Percentiles rank a stretch among this genome's conserved stretches.
These are phyloP conservation scores for Anthoscopus minutus DNA, from an alignment of 2,113 vertebrate genomes.

Conservation along the genomic window DNA sequence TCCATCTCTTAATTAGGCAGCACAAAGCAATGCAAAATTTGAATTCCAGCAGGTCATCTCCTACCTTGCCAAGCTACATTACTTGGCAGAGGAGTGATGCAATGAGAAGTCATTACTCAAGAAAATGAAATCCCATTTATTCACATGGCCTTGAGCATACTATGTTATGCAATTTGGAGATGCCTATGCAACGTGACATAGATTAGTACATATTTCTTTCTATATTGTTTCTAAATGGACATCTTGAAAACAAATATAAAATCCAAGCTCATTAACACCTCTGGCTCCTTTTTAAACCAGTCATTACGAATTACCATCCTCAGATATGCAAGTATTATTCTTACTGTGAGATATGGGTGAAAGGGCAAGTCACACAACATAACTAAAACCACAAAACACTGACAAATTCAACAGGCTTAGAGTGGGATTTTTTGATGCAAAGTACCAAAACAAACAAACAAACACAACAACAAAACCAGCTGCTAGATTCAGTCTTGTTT, in stretches of 20 bases:
- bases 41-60: slow-evolving; percentile 35
- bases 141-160: not conserved
- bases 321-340: not conserved
- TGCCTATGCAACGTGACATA: slow-evolving; percentile 12
- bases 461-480: not conserved
- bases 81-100: slow-evolving; percentile 5
- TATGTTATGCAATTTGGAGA: not conserved
- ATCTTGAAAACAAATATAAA: not conserved
- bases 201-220: not conserved
- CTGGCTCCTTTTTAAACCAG: not conserved
- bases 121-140: slow-evolving; percentile 44
- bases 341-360: not conserved
- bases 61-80: slow-evolving; percentile 17
- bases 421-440: not conserved
- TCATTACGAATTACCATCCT: not conserved
- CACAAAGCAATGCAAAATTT: not conserved
- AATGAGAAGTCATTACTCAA: slow-evolving; percentile 27
- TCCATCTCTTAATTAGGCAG: not conserved
- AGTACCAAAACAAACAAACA: not conserved
- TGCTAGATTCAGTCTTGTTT: not conserved
- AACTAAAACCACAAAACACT: not conserved
- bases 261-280: not conserved
- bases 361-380: not conserved
- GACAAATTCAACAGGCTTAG: not conserved
- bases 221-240: not conserved